Conservation (phyloP, 2,797 vertebrate species). For the Coccyzus lansbergi region DNA sequence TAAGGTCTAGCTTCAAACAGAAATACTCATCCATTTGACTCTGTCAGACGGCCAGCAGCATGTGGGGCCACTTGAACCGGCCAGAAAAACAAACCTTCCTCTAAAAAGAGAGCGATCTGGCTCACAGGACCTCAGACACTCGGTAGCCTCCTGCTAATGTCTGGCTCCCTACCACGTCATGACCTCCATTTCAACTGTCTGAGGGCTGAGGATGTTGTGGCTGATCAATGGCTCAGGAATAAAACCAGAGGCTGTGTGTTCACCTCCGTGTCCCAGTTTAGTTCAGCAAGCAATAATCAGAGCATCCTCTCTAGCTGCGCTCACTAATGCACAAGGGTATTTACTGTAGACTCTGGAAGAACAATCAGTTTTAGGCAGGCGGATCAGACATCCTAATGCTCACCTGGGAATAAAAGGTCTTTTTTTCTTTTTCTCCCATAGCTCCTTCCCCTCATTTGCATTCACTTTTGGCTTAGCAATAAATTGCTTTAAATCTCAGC, state of each 20-base stretch:
- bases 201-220: neutral
- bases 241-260: slow-evolving; percentile 3
- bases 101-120: neutral
- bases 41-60: accelerated
- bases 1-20: neutral
- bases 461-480: slow-evolving; percentile 51
- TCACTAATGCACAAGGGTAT: neutral
- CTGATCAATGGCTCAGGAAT: neutral
- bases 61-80: neutral
- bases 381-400: slow-evolving; percentile 16
- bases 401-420: slow-evolving; percentile 15
- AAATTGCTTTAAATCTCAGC: slow-evolving; percentile 52
- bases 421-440: neutral
- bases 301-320: neutral
- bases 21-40: neutral
- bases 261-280: neutral
- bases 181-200: neutral
- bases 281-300: neutral
- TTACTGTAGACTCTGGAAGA: neutral
- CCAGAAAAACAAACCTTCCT: neutral
- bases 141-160: neutral
- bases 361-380: slow-evolving; percentile 19
- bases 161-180: neutral
- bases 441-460: slow-evolving; percentile 39
- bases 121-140: neutral